Evolutionary conservation across 92 coral and sea anemone species (phyloP).

Genomic region (Zoanthus gigantus): DNA sequence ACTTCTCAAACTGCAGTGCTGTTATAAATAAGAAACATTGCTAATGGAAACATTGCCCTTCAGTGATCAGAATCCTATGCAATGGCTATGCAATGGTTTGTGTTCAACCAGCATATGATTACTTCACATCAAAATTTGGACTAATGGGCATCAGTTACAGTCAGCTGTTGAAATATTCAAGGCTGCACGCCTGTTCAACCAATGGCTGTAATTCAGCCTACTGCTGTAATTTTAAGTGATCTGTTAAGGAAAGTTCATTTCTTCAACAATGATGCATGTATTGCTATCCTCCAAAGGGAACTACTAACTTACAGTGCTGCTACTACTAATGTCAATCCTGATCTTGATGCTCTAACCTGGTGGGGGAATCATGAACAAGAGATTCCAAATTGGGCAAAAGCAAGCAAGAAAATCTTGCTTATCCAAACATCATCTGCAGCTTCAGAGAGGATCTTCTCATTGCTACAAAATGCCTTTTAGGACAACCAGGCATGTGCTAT

Average conservation of each 20-base stretch:
- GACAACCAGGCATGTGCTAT: slow-evolving; percentile 27
- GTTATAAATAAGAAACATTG: too few species aligned
- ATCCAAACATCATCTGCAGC: slow-evolving; percentile 61
- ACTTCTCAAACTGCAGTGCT: too few species aligned
- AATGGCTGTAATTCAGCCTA: slow-evolving; percentile 58
- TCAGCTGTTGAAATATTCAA: slow-evolving; percentile 37
- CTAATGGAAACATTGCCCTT: too few species aligned
- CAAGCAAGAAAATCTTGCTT: slow-evolving; percentile 59
- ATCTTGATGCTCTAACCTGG: slow-evolving; percentile 53
- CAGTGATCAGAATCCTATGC: too few species aligned
- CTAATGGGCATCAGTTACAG: slow-evolving; percentile 52
- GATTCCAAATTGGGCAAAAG: slow-evolving; percentile 25
- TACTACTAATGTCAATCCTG: slow-evolving; percentile 57
- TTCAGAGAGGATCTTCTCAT: slow-evolving; percentile 65
- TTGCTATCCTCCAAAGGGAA: slow-evolving; percentile 61
- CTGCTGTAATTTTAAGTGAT: slow-evolving; percentile 55
- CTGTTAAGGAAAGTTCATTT: slow-evolving; percentile 55
- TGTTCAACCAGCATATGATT: too few species aligned
- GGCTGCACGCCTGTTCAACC: slow-evolving; percentile 56
- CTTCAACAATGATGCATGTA: slow-evolving; percentile 61
- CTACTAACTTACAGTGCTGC: slow-evolving; percentile 56
- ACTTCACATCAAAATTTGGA: not conserved
- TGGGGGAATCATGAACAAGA: slow-evolving; percentile 46
- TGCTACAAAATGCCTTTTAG: slow-evolving; percentile 49
- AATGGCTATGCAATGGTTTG: too few species aligned